Evolutionary conservation across 2,888 invertebrate genomes (phyloP), one percentile per base, ranked within the genome.

Genomic region (Tiliacea aurago): DNA sequence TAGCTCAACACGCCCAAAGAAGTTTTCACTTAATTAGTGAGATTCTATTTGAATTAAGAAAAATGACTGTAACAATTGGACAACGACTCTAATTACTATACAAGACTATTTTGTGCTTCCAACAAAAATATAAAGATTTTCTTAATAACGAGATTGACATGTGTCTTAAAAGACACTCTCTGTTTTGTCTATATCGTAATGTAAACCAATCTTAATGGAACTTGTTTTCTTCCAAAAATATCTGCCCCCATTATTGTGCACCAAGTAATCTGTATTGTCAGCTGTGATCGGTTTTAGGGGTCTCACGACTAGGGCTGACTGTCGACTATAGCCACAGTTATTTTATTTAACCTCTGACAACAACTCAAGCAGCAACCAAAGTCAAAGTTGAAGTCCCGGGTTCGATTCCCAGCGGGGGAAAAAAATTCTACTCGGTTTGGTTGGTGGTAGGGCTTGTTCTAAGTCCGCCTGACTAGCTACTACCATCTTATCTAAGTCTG

Each of bases 221-320:
- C 41, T 68, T 67, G 58, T 84, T 68, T 67, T 70, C 64, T 84
- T 49, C 68, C 18, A 10, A 80, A 81, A 84, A 81, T 80, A 76
- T 84, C 41, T 64, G 49, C 3, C 9, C 7, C 68, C 61, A 80
- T 81, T 84, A 69, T 66, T 80, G 71, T 58, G 47, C 55, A 23
- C 55, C 68, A 71, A 84, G 75, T 80, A 65, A 67, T 65, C 23
- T 68, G 58, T 75, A 58, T 71, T 80, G 61, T 81, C 76, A 80
- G 84, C 64, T 59, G 76, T 37, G 67, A 84, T 81, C 76, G 76
- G 84, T 81, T 71, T 64, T 69, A 41, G 11, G 28, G 45, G 61
- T 74, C 81, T 58, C 81, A 62, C 33, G 62, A 13, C 0, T 43
- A 81, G 76, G 81, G 81, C 20, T 75, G 81, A 28, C 62, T 55